Percentiles rank a stretch among this genome's conserved stretches.
Evolutionary conservation across 2,113 vertebrate genomes (phyloP).

Genomic region (Rhodinocichla rosea): DNA sequence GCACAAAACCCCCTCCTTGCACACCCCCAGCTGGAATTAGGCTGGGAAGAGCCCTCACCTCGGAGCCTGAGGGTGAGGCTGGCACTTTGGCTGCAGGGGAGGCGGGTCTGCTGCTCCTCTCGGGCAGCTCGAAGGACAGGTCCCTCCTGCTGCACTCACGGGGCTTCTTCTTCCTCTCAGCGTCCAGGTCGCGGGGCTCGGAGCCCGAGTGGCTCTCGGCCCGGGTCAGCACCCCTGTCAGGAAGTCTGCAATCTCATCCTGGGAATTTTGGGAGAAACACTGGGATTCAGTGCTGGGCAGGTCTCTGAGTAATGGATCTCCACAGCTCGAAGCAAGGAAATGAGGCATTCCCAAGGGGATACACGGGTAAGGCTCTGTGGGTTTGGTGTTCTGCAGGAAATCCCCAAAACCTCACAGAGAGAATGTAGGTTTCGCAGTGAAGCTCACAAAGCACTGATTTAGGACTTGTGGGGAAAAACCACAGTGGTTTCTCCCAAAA

Average conservation of each 20-base stretch:
- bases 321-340: too few relatives aligned
- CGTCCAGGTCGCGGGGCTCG: constrained; percentile 89
- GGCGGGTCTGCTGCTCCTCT: constrained; percentile 83
- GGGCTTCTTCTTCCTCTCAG: constrained; percentile 87
- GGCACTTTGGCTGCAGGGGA: constrained; percentile 87
- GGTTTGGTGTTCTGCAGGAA: neutral
- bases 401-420: neutral
- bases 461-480: accelerated
- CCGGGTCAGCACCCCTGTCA: constrained; percentile 88
- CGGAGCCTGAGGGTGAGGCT: constrained; percentile 89
- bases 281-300: accelerated
- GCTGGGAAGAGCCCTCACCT: constrained; percentile 66
- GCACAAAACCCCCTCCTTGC: neutral
- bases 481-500: accelerated
- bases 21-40: neutral
- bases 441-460: neutral
- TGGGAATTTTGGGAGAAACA: neutral
- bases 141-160: constrained; percentile 80
- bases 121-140: constrained; percentile 84
- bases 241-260: constrained; percentile 96
- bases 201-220: constrained; percentile 81
- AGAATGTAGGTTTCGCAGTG: neutral
- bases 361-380: accelerated
- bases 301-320: neutral
- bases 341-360: neutral